These are phyloP conservation scores for Drosophila multiciliata DNA, from an alignment of 2,888 invertebrate genomes.

Conservation along the genomic window DNA sequence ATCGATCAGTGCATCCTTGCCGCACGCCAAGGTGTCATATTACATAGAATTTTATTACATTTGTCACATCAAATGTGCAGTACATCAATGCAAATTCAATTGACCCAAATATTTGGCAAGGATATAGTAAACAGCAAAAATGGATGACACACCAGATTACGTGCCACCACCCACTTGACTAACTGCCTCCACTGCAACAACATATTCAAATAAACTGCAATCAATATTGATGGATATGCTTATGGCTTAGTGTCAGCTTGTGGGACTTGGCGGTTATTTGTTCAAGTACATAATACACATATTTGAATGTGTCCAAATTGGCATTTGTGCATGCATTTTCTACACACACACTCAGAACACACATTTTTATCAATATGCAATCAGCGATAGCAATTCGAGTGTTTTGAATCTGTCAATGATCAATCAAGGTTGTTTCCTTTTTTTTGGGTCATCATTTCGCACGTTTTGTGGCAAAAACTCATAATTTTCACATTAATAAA, in stretches of 20 bases:
- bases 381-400: not conserved
- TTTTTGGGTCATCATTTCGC: constrained; percentile 1
- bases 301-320: not conserved
- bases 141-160: constrained; percentile 15
- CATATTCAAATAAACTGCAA: constrained; percentile 56
- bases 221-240: constrained; percentile 54
- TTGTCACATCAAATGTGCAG: constrained; percentile 56
- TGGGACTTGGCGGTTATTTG: not conserved
- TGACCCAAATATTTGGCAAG: constrained; percentile 67
- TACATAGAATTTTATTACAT: constrained; percentile 60
- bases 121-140: constrained; percentile 40
- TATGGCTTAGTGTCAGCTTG: constrained; percentile 21
- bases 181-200: constrained; percentile 9
- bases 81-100: constrained; percentile 67
- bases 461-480: too few relatives aligned
- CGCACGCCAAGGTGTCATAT: constrained; percentile 26
- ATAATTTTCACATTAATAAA: not conserved
- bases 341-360: not conserved
- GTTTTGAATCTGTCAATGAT: not conserved
- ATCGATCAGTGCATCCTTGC: not conserved
- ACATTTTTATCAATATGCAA: not conserved
- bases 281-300: constrained; percentile 1
- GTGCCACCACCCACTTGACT: constrained; percentile 2
- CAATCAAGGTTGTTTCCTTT: not conserved
- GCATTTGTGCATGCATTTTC: constrained; percentile 1